Evolutionary conservation across 2,113 vertebrate genomes (phyloP).

Genomic region (Cyphomyrus plagiostoma): DNA sequence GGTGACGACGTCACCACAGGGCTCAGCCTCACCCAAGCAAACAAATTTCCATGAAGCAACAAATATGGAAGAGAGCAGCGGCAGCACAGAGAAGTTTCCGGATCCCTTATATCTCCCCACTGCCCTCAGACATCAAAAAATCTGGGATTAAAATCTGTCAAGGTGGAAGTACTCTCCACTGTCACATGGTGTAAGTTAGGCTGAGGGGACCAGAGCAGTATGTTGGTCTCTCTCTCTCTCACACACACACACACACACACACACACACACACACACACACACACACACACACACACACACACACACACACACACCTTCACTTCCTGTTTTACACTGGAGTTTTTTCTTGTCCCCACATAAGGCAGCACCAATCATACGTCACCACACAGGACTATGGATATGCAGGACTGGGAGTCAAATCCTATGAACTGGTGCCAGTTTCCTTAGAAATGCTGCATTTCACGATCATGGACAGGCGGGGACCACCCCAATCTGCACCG

Average conservation of each 20-base stretch:
- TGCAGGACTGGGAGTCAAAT: background rate
- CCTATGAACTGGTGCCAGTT: background rate
- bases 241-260: background rate
- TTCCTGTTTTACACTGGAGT: background rate
- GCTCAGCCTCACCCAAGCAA: background rate
- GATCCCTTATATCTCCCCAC: background rate
- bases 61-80: background rate
- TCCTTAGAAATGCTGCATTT: background rate
- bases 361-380: background rate
- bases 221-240: background rate
- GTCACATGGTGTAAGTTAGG: background rate
- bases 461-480: background rate
- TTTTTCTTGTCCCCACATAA: background rate
- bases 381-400: background rate
- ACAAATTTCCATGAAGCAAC: background rate
- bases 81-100: background rate
- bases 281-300: too few relatives aligned
- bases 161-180: background rate
- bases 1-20: background rate
- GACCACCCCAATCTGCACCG: background rate
- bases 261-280: background rate
- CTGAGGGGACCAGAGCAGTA: background rate
- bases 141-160: background rate
- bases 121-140: background rate
- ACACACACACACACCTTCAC: background rate